Conservation (phyloP, 2,113 vertebrate genomes). For the Axis porcinus region DNA sequence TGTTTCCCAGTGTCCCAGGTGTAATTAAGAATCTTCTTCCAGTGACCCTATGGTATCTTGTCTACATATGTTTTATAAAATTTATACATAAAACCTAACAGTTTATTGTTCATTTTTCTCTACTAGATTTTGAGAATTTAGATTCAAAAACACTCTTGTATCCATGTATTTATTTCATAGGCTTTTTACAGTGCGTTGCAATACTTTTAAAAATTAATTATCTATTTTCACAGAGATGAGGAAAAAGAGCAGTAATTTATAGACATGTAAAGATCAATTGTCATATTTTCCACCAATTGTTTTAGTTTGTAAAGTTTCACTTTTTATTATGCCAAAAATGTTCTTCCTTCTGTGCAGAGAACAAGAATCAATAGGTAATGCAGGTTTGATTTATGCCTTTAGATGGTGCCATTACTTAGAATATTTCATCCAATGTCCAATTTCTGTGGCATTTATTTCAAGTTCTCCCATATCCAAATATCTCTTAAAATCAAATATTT, state of each 20-base stretch:
- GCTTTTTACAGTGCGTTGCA: neutral
- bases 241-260: neutral
- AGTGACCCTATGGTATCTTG: neutral
- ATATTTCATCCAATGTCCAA: neutral
- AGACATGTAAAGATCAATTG: neutral
- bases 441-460: neutral
- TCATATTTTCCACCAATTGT: neutral
- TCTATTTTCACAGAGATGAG: neutral
- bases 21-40: neutral
- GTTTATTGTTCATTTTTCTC: neutral
- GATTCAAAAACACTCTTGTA: neutral
- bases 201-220: neutral
- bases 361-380: neutral
- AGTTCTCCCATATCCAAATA: neutral
- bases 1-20: neutral
- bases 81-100: neutral
- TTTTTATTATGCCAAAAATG: neutral
- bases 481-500: neutral
- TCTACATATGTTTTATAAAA: neutral
- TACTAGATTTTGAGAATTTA: neutral
- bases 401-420: conserved; percentile 16
- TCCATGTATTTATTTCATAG: neutral
- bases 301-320: neutral
- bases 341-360: neutral
- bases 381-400: neutral